Base-by-base conservation (phyloP, 2,797 vertebrate species). In the Leptoclinus maculatus region DNA sequence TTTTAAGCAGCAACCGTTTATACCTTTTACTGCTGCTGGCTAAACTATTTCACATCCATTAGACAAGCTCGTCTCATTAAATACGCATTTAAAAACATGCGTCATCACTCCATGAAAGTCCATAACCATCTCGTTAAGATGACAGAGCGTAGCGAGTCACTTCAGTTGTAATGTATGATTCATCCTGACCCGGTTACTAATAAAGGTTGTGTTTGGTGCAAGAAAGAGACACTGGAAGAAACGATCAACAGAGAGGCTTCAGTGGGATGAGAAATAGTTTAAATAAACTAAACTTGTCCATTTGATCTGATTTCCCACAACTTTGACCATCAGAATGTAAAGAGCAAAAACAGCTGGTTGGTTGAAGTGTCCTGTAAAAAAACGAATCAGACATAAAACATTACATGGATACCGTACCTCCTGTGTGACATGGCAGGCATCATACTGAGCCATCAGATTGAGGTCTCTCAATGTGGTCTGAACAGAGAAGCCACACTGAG, bases 401-500 rank as follows among this genome's bases (percentile, higher is more conserved):
- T 0, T 21, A 19, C 2, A 45, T 3, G 11, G 19, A 47, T 34
- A 1, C 1, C 14, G 1, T 68, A 93, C 93, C 92, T 93, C 81
- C 58, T 23, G 84, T 36, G 49, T 80, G 79, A 94, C 71, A 4
- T 92, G 82, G 43, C 93, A 94, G 79, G 88, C 90, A 0, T 90
- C 64, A 1, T 93, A 92, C 7, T 21, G 75, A 68, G 71, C 90
- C 70, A 13, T 65, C n/a, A 93, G 76, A 9, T n/a, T 71, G 78
- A 94, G 77, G 73, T 93, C 85, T 79, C 74, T 83, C 83, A 66
- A 76, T 2, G 82, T 72, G 59, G 77, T 82, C 43, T 79, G 69
- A 19, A 93, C 73, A 1, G 83, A 83, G 84, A 91, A 94, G 45
- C 93, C 93, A 53, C 93, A 94, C 6, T 77, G 71, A 23, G 87